Base-by-base conservation (phyloP, 2,888 invertebrate genomes). In the Colletes collaris region DNA sequence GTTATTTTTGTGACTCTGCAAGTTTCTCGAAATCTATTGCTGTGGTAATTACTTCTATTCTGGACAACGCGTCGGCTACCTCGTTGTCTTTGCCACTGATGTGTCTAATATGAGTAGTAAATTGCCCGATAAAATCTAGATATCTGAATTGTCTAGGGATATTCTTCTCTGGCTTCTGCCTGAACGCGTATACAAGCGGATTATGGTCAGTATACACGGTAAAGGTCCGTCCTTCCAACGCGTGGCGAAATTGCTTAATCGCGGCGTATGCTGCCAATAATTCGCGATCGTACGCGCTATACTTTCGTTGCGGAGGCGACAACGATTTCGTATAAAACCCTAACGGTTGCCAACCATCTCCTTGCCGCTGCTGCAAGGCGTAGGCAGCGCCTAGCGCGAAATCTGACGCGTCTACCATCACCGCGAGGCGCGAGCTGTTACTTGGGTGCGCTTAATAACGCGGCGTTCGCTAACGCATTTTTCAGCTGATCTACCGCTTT, bases 71-170 rank as follows among this genome's bases (percentile, higher is more conserved):
- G 13, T 46, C 46, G 1, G 46, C 55, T 0, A 66, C 44, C n/a
- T 44, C 44, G n/a, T 50, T 63, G 27, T 63, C 63, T 8, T 63
- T 63, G n/a, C 63, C 64, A 2, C 10, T 40, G 1, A 53, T 7
- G 16, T 64, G 64, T 4, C 40, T 7, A 8, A 64, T 53, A 27
- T 66, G 56, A 0, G 66, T 27, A 1, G 66, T 56, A 46, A 66
- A 66, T 27, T 66, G 66, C 8, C 44, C 46, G 1, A 56, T 66
- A 13, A 66, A 46, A 19, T 66, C 66, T 16, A 66, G 7, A 13
- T 66, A 46, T 27, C 66, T 10, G 7, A n/a, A n/a, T n/a, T n/a
- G n/a, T n/a, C n/a, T n/a, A n/a, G n/a, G n/a, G n/a, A n/a, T n/a
- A n/a, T n/a, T n/a, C n/a, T n/a, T n/a, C n/a, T n/a, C n/a, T n/a